phyloP scores from a whole-genome alignment of 2,888 invertebrate species.

The Pocota personata region DNA sequence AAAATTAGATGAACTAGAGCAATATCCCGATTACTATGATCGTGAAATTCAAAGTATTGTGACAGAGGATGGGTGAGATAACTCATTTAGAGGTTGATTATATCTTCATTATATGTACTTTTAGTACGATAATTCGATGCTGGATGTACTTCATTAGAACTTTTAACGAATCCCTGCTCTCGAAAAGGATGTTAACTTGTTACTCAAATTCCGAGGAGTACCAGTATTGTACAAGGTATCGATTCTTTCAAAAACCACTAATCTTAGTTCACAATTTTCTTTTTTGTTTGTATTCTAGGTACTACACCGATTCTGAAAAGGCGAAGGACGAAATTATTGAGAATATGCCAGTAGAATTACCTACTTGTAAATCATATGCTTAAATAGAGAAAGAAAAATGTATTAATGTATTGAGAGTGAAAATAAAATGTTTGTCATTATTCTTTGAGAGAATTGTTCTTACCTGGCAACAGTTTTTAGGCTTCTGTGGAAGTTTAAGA shows the following conservation, averaged over 20 bases:
- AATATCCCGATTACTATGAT: conserved; percentile 91
- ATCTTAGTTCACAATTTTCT: too few species aligned
- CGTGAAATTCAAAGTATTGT: conserved; percentile 85
- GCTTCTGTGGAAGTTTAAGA: too few species aligned
- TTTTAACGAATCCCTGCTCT: conserved; percentile 84
- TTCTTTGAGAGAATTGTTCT: too few species aligned
- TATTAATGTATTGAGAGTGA: too few species aligned
- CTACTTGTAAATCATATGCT: too few species aligned
- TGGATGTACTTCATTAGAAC: conserved; percentile 93
- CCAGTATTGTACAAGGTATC: conserved; percentile 90
- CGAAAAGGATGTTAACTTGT: conserved; percentile 76
- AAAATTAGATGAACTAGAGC: conserved; percentile 91
- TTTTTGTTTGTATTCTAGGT: not conserved
- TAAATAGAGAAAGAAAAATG: too few species aligned
- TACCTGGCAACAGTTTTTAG: too few species aligned
- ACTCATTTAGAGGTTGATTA: too few species aligned
- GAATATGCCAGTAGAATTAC: too few species aligned
- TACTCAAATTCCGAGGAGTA: conserved; percentile 87
- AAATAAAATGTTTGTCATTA: too few species aligned
- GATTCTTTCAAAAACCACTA: too few species aligned
- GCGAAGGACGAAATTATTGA: not conserved
- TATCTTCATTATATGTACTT: too few species aligned
- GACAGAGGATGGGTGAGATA: conserved; percentile 75
- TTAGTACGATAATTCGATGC: conserved; percentile 82
- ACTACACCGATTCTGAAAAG: not conserved